Base-by-base conservation (phyloP, 2,113 vertebrate genomes). In the Calonectris borealis region DNA sequence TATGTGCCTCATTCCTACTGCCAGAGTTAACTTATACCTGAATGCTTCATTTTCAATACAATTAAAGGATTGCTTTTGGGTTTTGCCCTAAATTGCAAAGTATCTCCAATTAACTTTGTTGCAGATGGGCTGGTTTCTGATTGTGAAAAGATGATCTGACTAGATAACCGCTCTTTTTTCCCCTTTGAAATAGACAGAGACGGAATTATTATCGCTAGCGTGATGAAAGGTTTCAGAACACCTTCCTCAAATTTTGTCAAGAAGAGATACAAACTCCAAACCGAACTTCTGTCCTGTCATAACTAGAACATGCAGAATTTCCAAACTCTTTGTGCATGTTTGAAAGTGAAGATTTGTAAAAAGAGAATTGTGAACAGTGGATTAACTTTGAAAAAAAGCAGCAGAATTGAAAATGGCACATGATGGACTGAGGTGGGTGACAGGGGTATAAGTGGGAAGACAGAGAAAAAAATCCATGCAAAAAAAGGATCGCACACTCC, bases 311-410 rank as follows among this genome's bases (percentile, higher is more conserved):
- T 0, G 4, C 5, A 83, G 46, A 42, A 84, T 66, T 78, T 46
- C 38, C 55, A 69, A 42, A 32, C 22, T 51, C 16, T 42, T 31
- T 66, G 7, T 46, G 16, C 27, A 8, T 2, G 6, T 49, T 62
- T 52, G 16, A 82, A 73, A 5, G 29, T 14, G 22, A 92, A 82
- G 36, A 79, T 71, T 49, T 36, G 25, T 13, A 62, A 69, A 81
- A 49, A 0, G 0, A n/a, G 27, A 62, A 38, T 2, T 6, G 32
- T 11, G 12, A 49, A 16, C 1, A 2, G 46, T 42, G 44, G 17
- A 70, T 68, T 22, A 84, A 66, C 11, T 70, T 36, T 9, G 11
- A 8, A 17, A 34, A 68, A 40, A 36, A 10, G 10, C 22, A 79
- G 34, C 16, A 55, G 36, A 55, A 7, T 16, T 90, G 70, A 88